Evolutionary conservation across 2,888 invertebrate genomes (phyloP).

Genomic region (Asteroscopus sphinx): DNA sequence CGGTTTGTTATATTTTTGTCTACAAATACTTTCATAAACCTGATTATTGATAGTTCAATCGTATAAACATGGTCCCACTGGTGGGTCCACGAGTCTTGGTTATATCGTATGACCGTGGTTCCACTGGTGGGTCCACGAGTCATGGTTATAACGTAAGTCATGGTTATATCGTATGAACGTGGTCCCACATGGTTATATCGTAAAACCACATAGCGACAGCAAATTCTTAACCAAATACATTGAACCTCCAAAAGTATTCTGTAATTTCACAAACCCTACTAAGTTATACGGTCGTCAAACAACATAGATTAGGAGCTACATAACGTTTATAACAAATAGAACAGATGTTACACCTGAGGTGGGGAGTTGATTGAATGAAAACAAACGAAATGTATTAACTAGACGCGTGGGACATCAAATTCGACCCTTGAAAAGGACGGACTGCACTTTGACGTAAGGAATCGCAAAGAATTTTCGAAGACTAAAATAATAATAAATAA

Average conservation of each 20-base stretch:
- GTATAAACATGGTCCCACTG: no score
- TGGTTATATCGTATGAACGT: no score
- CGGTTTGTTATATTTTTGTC: no score
- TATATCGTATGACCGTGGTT: no score
- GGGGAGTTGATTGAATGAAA: constrained; percentile 63
- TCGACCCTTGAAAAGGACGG: constrained; percentile 34
- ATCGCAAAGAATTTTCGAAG: not conserved
- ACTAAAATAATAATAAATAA: no score
- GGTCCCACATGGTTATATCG: no score
- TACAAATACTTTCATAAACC: no score
- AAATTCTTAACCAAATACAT: not conserved
- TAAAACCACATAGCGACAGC: not conserved
- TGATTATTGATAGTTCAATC: no score
- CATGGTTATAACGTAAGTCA: no score
- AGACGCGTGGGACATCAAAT: constrained; percentile 36
- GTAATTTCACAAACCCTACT: constrained; percentile 18
- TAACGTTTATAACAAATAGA: constrained; percentile 27
- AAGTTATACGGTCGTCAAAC: constrained; percentile 25
- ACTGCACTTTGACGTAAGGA: not conserved
- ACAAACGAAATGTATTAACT: constrained; percentile 55
- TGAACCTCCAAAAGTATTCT: not conserved
- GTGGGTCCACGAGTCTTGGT: no score
- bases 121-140: no score
- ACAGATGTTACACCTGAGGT: constrained; percentile 55
- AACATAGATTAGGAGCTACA: constrained; percentile 35